These are phyloP conservation scores for Cisticola juncidis DNA, from an alignment of 2,113 vertebrate species.

Conservation along the genomic window DNA sequence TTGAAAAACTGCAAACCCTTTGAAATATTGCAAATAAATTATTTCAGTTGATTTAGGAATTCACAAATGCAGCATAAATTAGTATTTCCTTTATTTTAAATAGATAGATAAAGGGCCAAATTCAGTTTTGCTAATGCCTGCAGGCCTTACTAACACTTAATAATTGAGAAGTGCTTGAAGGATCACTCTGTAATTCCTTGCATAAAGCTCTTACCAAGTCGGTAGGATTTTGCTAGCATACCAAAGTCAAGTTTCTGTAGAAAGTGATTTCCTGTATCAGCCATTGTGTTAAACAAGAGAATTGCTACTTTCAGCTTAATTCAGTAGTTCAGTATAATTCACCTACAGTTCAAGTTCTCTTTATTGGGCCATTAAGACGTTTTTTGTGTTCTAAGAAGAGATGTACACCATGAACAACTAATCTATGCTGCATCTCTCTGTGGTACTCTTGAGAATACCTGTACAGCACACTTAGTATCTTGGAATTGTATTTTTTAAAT, in stretches of 20 bases:
- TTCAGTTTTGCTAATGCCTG: neutral
- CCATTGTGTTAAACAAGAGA: neutral
- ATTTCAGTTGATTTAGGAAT: neutral
- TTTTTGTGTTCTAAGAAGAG: neutral
- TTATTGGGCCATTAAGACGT: neutral
- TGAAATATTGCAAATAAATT: neutral
- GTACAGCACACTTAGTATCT: neutral
- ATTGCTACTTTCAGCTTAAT: neutral
- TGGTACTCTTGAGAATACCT: neutral
- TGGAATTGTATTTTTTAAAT: neutral
- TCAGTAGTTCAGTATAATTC: neutral
- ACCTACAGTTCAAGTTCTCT: neutral
- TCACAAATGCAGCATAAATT: neutral
- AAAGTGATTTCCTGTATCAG: neutral
- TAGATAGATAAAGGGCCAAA: neutral
- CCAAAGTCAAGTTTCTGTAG: neutral
- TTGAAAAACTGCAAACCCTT: neutral
- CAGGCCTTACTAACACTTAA: neutral
- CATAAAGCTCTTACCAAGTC: neutral
- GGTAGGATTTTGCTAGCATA: neutral
- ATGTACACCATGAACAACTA: neutral
- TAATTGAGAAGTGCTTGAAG: neutral
- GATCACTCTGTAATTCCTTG: neutral
- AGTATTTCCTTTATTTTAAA: neutral
- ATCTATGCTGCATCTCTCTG: neutral